Conservation (phyloP, 2,113 vertebrate species). For the pig (Sus scrofa) region T2T-Sscrofa CM000818.6:67843501-67844000, state of each 20-base stretch:
- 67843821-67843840: slow-evolving; percentile 97
- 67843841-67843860: slow-evolving; percentile 98
- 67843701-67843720: slow-evolving; percentile 97
- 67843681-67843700: slow-evolving; percentile 96
- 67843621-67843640: slow-evolving; percentile 91
- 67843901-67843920: not conserved
- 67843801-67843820: slow-evolving; percentile 95
- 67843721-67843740: slow-evolving; percentile 96
- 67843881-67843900: slow-evolving; percentile 94
- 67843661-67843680: slow-evolving; percentile 98
- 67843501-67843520: rapidly evolving
- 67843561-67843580: rapidly evolving
- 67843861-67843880: slow-evolving; percentile 99
- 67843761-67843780: slow-evolving; percentile 98
- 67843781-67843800: slow-evolving; percentile 98
- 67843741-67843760: slow-evolving; percentile 97
- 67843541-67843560: rapidly evolving
- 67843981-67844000: not conserved
- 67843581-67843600: not conserved
- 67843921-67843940: not conserved
- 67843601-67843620: slow-evolving; percentile 77
- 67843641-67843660: slow-evolving; percentile 95
- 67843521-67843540: rapidly evolving
- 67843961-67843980: not conserved
- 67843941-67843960: not conserved